Percentiles rank a stretch among this genome's conserved stretches.
These are phyloP conservation scores for Lampropteryx suffumata DNA, from an alignment of 2,888 invertebrate species.

Conservation along the genomic window DNA sequence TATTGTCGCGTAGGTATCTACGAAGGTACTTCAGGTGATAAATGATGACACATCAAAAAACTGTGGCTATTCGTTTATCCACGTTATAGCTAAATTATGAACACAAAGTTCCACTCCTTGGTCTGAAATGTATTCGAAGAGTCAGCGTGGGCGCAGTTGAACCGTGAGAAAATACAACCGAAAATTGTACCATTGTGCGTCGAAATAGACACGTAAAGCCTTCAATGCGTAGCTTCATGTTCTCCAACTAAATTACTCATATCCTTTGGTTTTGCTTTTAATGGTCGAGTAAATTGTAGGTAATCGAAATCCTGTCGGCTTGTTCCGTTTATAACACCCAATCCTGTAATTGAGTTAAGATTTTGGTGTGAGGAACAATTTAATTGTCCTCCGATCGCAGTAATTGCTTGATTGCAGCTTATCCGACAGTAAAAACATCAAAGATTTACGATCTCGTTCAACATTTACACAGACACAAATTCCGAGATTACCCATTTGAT, in stretches of 20 bases:
- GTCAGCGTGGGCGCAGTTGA: slow-evolving; percentile 63
- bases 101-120: slow-evolving; percentile 65
- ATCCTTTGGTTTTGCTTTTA: slow-evolving; percentile 49
- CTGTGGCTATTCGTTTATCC: slow-evolving; percentile 55
- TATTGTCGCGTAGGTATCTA: slow-evolving; percentile 31
- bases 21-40: slow-evolving; percentile 32
- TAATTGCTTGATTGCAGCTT: slow-evolving; percentile 34
- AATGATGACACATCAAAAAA: slow-evolving; percentile 51
- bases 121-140: slow-evolving; percentile 71
- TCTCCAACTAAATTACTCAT: slow-evolving; percentile 47
- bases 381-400: slow-evolving; percentile 27
- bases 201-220: slow-evolving; percentile 44
- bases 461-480: slow-evolving; percentile 38
- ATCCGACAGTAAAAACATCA: slow-evolving; percentile 27
- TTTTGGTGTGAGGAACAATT: slow-evolving; percentile 32
- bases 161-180: slow-evolving; percentile 74
- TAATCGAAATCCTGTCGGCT: slow-evolving; percentile 44
- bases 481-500: slow-evolving; percentile 52
- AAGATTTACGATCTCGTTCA: slow-evolving; percentile 39
- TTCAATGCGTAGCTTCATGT: slow-evolving; percentile 39
- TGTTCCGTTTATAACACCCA: slow-evolving; percentile 40
- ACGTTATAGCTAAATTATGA: slow-evolving; percentile 65
- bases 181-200: slow-evolving; percentile 59
- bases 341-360: slow-evolving; percentile 40
- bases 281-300: slow-evolving; percentile 42